Conservation (phyloP, 2,797 vertebrate species). For the Microcaecilia unicolor region DNA sequence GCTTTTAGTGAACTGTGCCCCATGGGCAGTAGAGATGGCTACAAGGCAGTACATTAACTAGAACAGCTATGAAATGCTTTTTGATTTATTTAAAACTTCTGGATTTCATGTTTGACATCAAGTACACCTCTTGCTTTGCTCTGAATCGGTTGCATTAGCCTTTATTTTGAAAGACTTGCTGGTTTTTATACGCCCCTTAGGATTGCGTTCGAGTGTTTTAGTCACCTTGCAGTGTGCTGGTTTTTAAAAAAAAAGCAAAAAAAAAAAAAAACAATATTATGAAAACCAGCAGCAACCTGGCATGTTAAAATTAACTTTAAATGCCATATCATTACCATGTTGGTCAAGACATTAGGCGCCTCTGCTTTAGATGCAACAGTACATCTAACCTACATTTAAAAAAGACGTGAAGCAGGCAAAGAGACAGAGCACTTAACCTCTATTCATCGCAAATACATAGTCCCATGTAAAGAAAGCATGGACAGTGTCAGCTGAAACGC, state of each 20-base stretch:
- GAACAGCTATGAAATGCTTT: background rate
- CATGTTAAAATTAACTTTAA: too few species aligned
- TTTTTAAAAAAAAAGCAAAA: too few species aligned
- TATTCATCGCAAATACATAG: slow-evolving; percentile 26
- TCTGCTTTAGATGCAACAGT: slow-evolving; percentile 9
- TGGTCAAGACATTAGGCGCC: background rate
- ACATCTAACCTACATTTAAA: slow-evolving; percentile 11
- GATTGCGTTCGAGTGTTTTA: too few species aligned
- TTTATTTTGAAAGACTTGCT: too few species aligned
- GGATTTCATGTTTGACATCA: background rate
- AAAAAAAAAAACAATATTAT: too few species aligned
- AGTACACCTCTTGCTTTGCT: too few species aligned
- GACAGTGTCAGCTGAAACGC: slow-evolving; percentile 48
- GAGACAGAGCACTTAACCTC: slow-evolving; percentile 20
- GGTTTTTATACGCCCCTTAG: too few species aligned
- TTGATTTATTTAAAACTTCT: slow-evolving; percentile 9
- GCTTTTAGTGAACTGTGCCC: background rate
- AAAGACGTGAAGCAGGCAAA: slow-evolving; percentile 15
- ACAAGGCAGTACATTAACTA: background rate
- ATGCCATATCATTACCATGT: background rate
- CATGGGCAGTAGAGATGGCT: background rate
- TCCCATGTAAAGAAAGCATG: slow-evolving; percentile 16
- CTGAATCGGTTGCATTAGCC: background rate
- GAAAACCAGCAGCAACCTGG: too few species aligned
- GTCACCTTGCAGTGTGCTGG: too few species aligned